A percentile compares a stretch with the other conserved stretches of the same genome.
phyloP scores from a whole-genome alignment of 2,797 vertebrate species.

The Chaetophractus vellerosus region DNA sequence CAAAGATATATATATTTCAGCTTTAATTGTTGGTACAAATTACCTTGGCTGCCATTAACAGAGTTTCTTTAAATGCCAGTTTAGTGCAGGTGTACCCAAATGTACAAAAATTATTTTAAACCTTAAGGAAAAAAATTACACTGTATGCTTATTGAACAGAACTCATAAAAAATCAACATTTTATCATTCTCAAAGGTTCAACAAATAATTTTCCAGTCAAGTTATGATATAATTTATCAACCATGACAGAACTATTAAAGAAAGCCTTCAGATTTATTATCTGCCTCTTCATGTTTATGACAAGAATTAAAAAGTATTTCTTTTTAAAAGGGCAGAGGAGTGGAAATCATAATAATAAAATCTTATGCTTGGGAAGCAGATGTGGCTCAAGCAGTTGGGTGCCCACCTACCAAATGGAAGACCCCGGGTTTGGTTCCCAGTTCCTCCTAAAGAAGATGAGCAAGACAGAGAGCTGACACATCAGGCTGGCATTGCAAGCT shows the following conservation, averaged over 20 bases:
- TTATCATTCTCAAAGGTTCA: slow-evolving; percentile 38
- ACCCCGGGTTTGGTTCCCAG: no score
- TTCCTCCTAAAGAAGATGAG: no score
- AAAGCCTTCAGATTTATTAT: slow-evolving; percentile 44
- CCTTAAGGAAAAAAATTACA: not conserved
- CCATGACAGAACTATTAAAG: slow-evolving; percentile 45
- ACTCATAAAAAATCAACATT: slow-evolving; percentile 15
- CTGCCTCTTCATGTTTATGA: slow-evolving; percentile 17
- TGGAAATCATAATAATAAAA: slow-evolving; percentile 36
- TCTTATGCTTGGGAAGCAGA: not conserved
- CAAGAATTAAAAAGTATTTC: slow-evolving; percentile 55
- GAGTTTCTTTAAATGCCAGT: slow-evolving; percentile 43
- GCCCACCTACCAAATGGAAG: no score
- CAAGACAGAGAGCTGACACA: no score
- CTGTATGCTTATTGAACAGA: slow-evolving; percentile 43
- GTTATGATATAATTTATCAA: slow-evolving; percentile 45
- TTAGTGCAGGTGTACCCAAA: slow-evolving; percentile 38
- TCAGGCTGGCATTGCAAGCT: no score
- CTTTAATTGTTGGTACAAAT: slow-evolving; percentile 39
- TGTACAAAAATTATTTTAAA: slow-evolving; percentile 58
- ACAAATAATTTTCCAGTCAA: slow-evolving; percentile 49
- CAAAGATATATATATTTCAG: not conserved
- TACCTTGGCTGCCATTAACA: not conserved
- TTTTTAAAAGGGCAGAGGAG: not conserved
- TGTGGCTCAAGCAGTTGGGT: no score